Percentiles rank a stretch among this genome's conserved stretches.
These are phyloP conservation scores for Osmerus eperlanus DNA, from an alignment of 2,113 vertebrate species.

Conservation along the genomic window DNA sequence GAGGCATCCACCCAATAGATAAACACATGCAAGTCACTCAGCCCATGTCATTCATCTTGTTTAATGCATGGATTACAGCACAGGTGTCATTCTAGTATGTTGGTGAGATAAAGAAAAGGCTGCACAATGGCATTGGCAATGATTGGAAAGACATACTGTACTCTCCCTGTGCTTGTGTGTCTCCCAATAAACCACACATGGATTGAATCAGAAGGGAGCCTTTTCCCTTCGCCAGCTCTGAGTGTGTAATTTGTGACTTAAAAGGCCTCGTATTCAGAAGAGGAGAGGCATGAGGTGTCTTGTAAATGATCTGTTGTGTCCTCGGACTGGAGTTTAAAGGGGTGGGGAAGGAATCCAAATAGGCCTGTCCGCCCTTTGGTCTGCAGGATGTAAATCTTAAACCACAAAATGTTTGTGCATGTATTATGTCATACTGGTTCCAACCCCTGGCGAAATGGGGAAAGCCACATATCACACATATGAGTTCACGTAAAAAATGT, in stretches of 20 bases:
- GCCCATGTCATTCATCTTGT: neutral
- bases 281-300: neutral
- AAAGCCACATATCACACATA: neutral
- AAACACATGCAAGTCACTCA: no score
- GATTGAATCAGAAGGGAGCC: slow-evolving; percentile 12
- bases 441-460: neutral
- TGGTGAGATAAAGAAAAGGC: neutral
- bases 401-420: neutral
- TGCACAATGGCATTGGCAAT: neutral
- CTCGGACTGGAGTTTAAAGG: neutral
- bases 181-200: slow-evolving; percentile 15
- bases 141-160: neutral
- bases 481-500: no score
- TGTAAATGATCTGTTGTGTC: neutral
- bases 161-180: neutral
- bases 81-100: neutral
- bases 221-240: neutral
- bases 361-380: neutral
- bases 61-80: neutral
- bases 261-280: neutral
- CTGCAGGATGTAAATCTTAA: neutral
- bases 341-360: neutral
- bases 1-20: no score
- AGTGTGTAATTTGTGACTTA: slow-evolving; percentile 9
- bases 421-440: slow-evolving; percentile 2